Percentiles rank a stretch among this genome's conserved stretches.
Conservation (phyloP, 2,797 vertebrate species). For the Gymnothorax javanicus region DNA sequence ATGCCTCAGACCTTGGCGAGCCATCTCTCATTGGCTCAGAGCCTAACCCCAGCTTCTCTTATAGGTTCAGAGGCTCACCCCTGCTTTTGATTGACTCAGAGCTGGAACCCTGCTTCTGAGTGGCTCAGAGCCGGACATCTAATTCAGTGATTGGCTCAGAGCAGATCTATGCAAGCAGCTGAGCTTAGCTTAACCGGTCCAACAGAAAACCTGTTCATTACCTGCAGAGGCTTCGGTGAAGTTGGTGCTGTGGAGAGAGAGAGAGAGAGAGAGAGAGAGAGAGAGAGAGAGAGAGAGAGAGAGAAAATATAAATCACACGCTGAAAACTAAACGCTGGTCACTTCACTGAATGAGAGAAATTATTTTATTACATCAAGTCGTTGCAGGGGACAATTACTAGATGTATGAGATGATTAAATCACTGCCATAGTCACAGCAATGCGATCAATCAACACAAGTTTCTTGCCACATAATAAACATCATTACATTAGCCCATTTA, state of each 20-base stretch:
- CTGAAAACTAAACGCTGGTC: background rate
- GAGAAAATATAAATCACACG: background rate
- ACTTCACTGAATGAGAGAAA: background rate
- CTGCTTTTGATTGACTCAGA: no score
- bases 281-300: background rate
- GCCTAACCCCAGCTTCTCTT: no score
- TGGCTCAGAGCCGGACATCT: no score
- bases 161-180: background rate
- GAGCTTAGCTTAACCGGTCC: background rate
- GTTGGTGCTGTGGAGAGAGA: slow-evolving; percentile 72
- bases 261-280: slow-evolving; percentile 38
- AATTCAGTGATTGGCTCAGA: background rate
- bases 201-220: slow-evolving; percentile 56
- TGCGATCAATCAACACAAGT: no score
- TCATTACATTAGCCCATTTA: no score
- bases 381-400: background rate
- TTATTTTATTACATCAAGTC: background rate
- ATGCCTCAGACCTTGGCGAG: no score
- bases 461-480: no score
- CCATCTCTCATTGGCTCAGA: no score
- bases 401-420: no score
- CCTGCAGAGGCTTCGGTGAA: slow-evolving; percentile 83
- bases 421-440: no score
- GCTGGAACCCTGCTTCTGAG: no score
- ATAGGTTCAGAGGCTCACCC: no score